Evolutionary conservation across 1,140 invertebrate genomes (phyloP).

Genomic region (Stegodyphus mimosarum): DNA sequence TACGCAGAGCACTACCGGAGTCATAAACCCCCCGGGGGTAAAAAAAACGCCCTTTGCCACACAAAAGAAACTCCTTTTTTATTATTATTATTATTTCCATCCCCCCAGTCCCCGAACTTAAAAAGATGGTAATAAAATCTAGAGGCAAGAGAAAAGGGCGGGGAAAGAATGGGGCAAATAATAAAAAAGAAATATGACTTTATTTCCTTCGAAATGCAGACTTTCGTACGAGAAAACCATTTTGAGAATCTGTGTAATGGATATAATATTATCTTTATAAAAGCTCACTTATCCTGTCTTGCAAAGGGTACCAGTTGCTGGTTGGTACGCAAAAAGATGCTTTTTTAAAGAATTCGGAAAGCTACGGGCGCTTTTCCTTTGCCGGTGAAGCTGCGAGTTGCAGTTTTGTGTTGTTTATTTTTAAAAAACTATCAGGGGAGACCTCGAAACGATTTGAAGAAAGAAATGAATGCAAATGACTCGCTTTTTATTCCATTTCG

Average conservation of each 20-base stretch:
- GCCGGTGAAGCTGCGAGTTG: too few species aligned
- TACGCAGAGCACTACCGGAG: too few species aligned
- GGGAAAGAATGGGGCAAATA: neutral
- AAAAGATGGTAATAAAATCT: neutral
- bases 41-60: too few species aligned
- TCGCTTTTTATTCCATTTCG: conserved; percentile 1
- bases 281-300: conserved; percentile 30
- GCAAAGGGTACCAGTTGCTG: neutral
- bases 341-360: conserved; percentile 6
- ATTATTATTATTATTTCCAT: neutral
- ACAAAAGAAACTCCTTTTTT: neutral
- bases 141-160: neutral
- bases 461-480: neutral
- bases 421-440: neutral
- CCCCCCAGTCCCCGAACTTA: too few species aligned
- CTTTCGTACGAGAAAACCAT: conserved; percentile 44
- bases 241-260: conserved; percentile 43
- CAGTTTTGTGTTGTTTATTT: too few species aligned
- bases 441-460: neutral
- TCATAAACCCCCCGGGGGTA: too few species aligned
- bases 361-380: conserved; percentile 5
- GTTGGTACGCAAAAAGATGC: neutral
- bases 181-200: neutral
- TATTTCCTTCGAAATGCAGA: conserved; percentile 24
- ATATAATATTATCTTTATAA: conserved; percentile 60